Evolutionary conservation across 2,797 vertebrate species (phyloP), one percentile per base, ranked within the genome.

Genomic region (Natrix natrix): DNA sequence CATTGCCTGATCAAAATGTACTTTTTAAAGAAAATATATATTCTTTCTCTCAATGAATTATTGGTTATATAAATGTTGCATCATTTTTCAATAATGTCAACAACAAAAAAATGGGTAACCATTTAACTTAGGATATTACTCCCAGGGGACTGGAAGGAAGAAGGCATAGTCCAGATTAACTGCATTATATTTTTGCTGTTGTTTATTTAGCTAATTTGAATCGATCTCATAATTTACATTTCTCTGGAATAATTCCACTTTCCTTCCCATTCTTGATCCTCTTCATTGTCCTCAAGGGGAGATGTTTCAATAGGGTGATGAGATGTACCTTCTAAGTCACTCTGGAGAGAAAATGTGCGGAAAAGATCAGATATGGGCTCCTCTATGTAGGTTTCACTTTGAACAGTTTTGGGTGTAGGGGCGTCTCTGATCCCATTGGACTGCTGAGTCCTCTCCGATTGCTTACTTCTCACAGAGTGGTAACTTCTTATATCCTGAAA

Each of bases 401-500:
- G 89, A 32, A 56, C 48, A 6, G 5, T 48, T 89, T 93, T 95
- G 56, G 54, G 10, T 57, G 63, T 91, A 86, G 12, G 90, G 57
- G 83, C 20, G 7, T 60, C 92, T 93, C 88, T 78, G 0, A 89
- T 92, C 37, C 94, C 93, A 87, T 91, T 89, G 2, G 91, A 93
- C 43, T 90, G 60, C 43, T 59, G 56, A 63, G n/a, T 60, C 37
- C n/a, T 88, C 4, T 91, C 93, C 2, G 32, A 57, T 14, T 91
- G 93, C 2, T 14, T 90, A 91, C 87, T 91, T 28, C 90, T 93
- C 16, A 20, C 57, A 86, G 93, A 93, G 1, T 89, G 48, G 26
- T 93, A 88, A 43, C 93, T 93, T 86, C 91, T 88, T 93, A 63
- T 60, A 54, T 32, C 90, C 94, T 95, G 92, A 88, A 95, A 93